Evolutionary conservation across 2,888 invertebrate genomes (phyloP).

Genomic region (Halictus ligatus): DNA sequence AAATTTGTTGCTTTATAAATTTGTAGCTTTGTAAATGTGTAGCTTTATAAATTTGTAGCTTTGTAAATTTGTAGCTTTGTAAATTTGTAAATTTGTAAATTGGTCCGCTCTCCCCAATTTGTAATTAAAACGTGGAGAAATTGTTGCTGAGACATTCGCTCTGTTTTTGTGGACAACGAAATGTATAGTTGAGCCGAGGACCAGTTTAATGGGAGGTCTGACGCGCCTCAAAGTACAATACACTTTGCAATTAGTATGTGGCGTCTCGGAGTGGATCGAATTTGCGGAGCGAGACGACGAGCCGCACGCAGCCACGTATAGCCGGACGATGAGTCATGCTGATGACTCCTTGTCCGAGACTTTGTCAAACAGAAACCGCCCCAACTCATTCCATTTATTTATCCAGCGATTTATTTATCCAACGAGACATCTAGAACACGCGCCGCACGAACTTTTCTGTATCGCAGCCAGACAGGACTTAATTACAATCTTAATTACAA

Average conservation of each 20-base stretch:
- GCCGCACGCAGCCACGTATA: constrained; percentile 31
- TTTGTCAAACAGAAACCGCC: constrained; percentile 28
- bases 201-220: background rate
- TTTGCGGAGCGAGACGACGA: constrained; percentile 61
- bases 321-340: constrained; percentile 65
- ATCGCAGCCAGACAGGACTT: background rate
- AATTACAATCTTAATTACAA: background rate
- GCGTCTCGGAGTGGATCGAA: constrained; percentile 57
- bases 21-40: too few species aligned
- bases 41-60: too few species aligned
- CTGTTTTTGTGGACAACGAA: background rate
- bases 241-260: constrained; percentile 33
- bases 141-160: background rate
- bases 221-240: background rate
- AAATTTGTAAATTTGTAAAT: background rate
- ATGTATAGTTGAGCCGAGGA: background rate
- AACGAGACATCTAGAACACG: background rate
- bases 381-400: constrained; percentile 12
- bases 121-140: background rate
- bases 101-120: background rate
- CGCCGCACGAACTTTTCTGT: background rate
- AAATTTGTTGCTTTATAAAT: too few species aligned
- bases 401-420: background rate
- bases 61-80: too few species aligned
- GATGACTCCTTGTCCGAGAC: constrained; percentile 42